Base-by-base conservation (phyloP, 2,888 invertebrate species). In the Spatulosminthurus flaviceps region DNA sequence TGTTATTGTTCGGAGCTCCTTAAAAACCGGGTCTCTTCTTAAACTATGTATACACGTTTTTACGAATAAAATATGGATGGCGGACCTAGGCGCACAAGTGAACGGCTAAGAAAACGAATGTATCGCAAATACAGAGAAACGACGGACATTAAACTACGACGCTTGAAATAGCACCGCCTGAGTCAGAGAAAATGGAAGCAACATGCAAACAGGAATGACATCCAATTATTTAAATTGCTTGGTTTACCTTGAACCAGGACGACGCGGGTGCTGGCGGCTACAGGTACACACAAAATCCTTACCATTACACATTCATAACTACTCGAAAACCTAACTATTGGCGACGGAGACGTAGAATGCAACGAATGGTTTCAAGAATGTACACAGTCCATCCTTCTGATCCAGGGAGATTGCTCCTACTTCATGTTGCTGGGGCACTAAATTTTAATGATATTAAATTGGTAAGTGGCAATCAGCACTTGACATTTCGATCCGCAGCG, bases 331-430 rank as follows among this genome's bases (percentile, higher is more conserved):
- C 16, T 16, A n/a, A n/a, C n/a, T n/a, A n/a, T n/a, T 72, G 72
- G 72, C 21, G 0, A 5, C 1, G 82, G 5, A 66, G 82, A 61
- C 80, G 84, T 79, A 73, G 79, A 26, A 42, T 43, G 66, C 79
- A 85, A 29, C 81, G 83, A 71, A 74, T 70, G 19, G 83, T 86
- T 26, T 84, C 84, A n/a, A 77, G 86, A 70, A 86, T 86, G 79
- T 86, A 86, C 74, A 79, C 84, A 29, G 85, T 86, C 24, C 82
- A 80, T 51, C 83, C 86, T 21, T 77, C 76, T 26, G 86, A 87
- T 67, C 67, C 64, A 0, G 86, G 87, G 84, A 78, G 83, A 19
- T 69, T 86, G 34, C 79, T 87, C 11, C 82, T 87, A 29, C 77
- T 84, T 0, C 81, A 85, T 29, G 80, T 86, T 0, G 84, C 82